These are phyloP conservation scores for Antechinus flavipes DNA, from an alignment of 2,113 vertebrate species.

Conservation along the genomic window DNA sequence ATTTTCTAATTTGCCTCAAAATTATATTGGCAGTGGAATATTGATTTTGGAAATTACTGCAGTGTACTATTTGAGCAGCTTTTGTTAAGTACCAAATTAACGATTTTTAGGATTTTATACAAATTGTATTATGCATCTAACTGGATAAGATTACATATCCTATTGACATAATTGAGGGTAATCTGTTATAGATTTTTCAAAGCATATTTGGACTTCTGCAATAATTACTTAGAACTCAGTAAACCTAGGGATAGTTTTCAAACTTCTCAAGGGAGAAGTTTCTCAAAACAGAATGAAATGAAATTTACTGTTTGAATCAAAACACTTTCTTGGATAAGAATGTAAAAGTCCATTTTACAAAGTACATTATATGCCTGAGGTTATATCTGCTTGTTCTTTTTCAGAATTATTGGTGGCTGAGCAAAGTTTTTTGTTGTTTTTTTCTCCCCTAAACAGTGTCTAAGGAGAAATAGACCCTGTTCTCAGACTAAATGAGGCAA, in stretches of 20 bases:
- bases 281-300: slow-evolving; percentile 5
- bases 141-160: slow-evolving; percentile 74
- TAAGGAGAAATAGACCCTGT: neutral
- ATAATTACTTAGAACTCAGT: slow-evolving; percentile 58
- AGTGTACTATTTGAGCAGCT: slow-evolving; percentile 61
- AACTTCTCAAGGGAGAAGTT: slow-evolving; percentile 28
- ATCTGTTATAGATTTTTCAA: slow-evolving; percentile 60
- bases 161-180: slow-evolving; percentile 73
- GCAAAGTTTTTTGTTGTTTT: neutral
- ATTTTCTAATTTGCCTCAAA: slow-evolving; percentile 69
- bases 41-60: slow-evolving; percentile 58
- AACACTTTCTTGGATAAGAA: slow-evolving; percentile 14
- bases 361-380: slow-evolving; percentile 6
- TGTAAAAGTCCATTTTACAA: neutral
- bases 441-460: neutral
- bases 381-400: slow-evolving; percentile 17
- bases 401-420: neutral
- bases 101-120: slow-evolving; percentile 66
- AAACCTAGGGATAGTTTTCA: slow-evolving; percentile 40
- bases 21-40: slow-evolving; percentile 61
- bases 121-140: slow-evolving; percentile 61
- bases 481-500: slow-evolving; percentile 26
- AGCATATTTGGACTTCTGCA: slow-evolving; percentile 54
- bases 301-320: neutral
- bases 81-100: slow-evolving; percentile 71